These are phyloP conservation scores for Podotricha telesiphe DNA, from an alignment of 2,888 invertebrate species.

Conservation along the genomic window DNA sequence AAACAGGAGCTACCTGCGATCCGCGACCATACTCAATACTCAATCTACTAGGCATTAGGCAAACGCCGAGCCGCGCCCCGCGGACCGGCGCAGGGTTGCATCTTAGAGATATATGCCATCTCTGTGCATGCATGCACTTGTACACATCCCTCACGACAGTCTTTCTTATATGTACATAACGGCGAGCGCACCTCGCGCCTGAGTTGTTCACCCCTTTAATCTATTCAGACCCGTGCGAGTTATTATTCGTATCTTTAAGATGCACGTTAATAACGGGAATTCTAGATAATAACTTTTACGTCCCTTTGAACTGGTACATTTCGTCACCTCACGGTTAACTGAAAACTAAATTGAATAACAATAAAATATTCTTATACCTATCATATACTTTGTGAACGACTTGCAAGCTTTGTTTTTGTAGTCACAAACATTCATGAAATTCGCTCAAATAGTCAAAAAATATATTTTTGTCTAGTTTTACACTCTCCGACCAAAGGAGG, in stretches of 20 bases:
- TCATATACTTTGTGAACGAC: conserved; percentile 78
- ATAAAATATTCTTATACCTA: conserved; percentile 84
- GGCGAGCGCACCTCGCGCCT: too few species aligned
- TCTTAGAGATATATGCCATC: conserved; percentile 70
- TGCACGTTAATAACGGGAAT: conserved; percentile 68
- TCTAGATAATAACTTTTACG: conserved; percentile 81
- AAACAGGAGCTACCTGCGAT: conserved; percentile 78
- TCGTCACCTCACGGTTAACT: conserved; percentile 80
- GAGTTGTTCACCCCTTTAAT: conserved; percentile 74
- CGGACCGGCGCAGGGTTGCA: conserved; percentile 61
- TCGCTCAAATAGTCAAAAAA: conserved; percentile 84
- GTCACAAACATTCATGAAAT: conserved; percentile 78
- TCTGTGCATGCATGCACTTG: too few species aligned
- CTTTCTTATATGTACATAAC: conserved; percentile 81
- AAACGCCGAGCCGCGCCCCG: neutral
- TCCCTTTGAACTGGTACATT: conserved; percentile 81
- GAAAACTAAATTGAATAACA: conserved; percentile 83
- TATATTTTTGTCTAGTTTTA: conserved; percentile 80
- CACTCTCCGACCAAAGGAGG: conserved; percentile 70
- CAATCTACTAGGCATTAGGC: conserved; percentile 51
- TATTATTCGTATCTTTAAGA: conserved; percentile 61
- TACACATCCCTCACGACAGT: conserved; percentile 78
- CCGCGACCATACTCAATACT: conserved; percentile 68
- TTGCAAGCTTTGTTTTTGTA: conserved; percentile 76
- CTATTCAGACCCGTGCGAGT: conserved; percentile 64